Base-by-base conservation (phyloP, 2,113 vertebrate genomes). In the Neolamprologus hecqui region DNA sequence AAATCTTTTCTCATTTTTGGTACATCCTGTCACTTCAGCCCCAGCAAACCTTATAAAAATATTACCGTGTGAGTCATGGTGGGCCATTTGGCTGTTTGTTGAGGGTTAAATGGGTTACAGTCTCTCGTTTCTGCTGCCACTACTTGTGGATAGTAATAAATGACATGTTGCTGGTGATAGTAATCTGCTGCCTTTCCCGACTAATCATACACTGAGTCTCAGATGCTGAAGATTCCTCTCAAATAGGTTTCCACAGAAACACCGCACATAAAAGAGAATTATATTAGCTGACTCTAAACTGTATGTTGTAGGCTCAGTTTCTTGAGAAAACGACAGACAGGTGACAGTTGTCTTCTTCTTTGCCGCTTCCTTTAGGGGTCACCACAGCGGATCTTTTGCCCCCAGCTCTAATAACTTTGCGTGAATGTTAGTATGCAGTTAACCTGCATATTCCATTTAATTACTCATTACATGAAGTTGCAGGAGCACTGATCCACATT, bases 41-140 rank as follows among this genome's bases (percentile, higher is more conserved):
- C 10, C 33, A 17, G 68, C 21, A 31, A 70, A 79, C 68, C 19
- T n/a, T 9, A 17, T 17, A 68, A 37, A 81, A 70, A 84, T 45
- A 47, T 49, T 14, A 35, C 26, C 11, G 9, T 33, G 82, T 11
- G 15, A 84, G 58, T 86, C 81, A 40, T 33, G 23, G 6, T 2
- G 7, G 42, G 53, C 6, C 7, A 5, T 85, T 84, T 33, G 23
- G 31, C 58, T 84, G 63, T 13, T 14, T 85, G 8, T 54, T 13
- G 63, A 53, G 51, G 63, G 81, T 89, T 83, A 85, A 83, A 31
- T 58, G 37, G 42, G 49, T 9, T 53, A n/a, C 53, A 75, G 84
- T 81, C 82, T 40, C 21, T 28, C 2, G 6, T 70, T 53, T 77
- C 55, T 42, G 54, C 6, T 85, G 82, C 54, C 68, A 58, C 26